Evolutionary conservation across 2,113 vertebrate genomes (phyloP), one percentile per base, ranked within the genome.

Genomic region (Epinephelus moara): DNA sequence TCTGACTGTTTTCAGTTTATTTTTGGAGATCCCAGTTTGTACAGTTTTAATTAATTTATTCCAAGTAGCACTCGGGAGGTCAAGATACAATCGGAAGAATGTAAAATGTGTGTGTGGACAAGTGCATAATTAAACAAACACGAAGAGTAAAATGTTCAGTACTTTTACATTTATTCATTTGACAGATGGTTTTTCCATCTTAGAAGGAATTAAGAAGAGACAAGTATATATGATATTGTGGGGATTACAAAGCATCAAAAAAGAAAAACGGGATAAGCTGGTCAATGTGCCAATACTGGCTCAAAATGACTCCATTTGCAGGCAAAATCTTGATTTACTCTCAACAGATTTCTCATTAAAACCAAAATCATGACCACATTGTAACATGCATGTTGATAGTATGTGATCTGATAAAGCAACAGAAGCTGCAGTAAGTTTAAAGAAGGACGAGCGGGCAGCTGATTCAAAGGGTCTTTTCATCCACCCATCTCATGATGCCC

Each of bases 181-280:
- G 6, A 0, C 33, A 37, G 33, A 8, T 37, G 6, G 33, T 37
- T 8, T 37, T 37, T 37, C 33, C 33, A 37, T 1, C 33, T 37
- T 37, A 37, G 2, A 50, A 30, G 12, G 42, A 49, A 61, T 5
- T 18, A 5, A 75, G 21, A 66, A 11, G 18, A 66, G 33, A 37
- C 33, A 37, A 37, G 33, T 6, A 6, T 15, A 6, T 45, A 4
- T 45, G 4, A 69, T 47, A 59, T 10, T 61, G 53, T 47, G 3
- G 19, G 13, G 40, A 30, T 49, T 40, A 75, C 63, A 84, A 69
- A 84, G 76, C 70, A 37, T 55, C 3, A 7, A 61, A 55, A 30
- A 78, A 78, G 42, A 23, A 40, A 55, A 7, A 76, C 21, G 27
- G 61, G 6, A 68, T 11, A 49, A 21, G 49, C 6, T 2, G 1